Conservation (phyloP, 2,888 invertebrate genomes). For the Stomorhina lunata region DNA sequence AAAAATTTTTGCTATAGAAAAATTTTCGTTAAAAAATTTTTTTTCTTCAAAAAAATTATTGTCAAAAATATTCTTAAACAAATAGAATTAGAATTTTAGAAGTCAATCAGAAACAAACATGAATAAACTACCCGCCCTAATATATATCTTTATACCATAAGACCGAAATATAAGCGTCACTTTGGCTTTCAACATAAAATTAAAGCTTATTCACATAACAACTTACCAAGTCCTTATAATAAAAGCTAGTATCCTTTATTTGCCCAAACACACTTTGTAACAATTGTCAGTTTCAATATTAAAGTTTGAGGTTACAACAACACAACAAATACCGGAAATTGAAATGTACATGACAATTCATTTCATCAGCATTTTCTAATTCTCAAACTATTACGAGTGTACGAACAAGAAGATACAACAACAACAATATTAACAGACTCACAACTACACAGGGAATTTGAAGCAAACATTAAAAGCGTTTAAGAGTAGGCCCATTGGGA, state of each 20-base stretch:
- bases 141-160: too few species aligned
- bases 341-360: conserved; percentile 78
- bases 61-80: too few species aligned
- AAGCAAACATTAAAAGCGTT: not conserved
- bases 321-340: conserved; percentile 75
- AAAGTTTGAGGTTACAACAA: conserved; percentile 60
- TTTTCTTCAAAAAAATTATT: too few species aligned
- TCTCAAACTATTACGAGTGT: conserved; percentile 18
- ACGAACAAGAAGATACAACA: too few species aligned
- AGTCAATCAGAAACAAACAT: too few species aligned
- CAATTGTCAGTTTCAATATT: conserved; percentile 35
- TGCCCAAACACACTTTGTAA: not conserved
- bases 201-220: not conserved
- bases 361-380: conserved; percentile 76
- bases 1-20: too few species aligned
- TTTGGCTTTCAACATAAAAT: not conserved
- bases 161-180: not conserved
- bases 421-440: not conserved
- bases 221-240: not conserved
- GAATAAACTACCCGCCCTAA: too few species aligned
- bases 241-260: too few species aligned
- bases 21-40: too few species aligned
- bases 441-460: not conserved
- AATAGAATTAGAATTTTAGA: too few species aligned
- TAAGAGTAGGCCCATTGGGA: conserved; percentile 1